These are phyloP conservation scores for Basileuterus tristriatus DNA, from an alignment of 2,797 vertebrate genomes.

Conservation along the genomic window DNA sequence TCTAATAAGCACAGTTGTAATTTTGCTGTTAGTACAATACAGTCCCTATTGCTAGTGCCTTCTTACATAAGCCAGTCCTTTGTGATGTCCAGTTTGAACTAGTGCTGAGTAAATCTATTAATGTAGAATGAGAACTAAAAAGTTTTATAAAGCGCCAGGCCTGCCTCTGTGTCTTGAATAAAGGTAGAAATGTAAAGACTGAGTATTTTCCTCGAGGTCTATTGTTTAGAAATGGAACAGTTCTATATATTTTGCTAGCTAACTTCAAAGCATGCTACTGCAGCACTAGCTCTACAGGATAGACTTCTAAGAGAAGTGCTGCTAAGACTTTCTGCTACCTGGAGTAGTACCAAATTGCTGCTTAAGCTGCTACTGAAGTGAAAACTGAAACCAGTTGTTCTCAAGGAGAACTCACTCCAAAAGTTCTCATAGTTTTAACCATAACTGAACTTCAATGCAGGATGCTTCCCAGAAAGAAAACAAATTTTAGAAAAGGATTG, in stretches of 20 bases:
- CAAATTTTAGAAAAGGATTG: background rate
- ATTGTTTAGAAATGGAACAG: background rate
- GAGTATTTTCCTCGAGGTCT: rapidly evolving
- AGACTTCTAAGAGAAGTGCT: background rate
- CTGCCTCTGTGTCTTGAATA: background rate
- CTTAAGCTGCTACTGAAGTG: background rate
- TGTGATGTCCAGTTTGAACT: constrained; percentile 9
- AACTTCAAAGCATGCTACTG: background rate
- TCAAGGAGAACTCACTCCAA: background rate
- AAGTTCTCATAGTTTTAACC: background rate
- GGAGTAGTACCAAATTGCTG: background rate
- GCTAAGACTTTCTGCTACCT: background rate
- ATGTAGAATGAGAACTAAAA: background rate
- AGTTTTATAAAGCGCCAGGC: background rate
- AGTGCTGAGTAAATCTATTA: background rate
- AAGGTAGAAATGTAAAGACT: background rate
- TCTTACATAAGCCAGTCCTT: background rate
- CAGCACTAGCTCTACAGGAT: background rate
- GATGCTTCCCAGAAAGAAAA: background rate
- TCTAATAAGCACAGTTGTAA: background rate
- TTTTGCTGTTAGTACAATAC: background rate
- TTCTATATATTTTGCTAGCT: background rate
- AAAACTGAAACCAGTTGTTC: background rate
- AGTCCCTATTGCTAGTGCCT: background rate
- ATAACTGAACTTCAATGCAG: background rate